A percentile compares a stretch with the other conserved stretches of the same genome.
These are phyloP conservation scores for Napeogenes sylphis DNA, from an alignment of 2,888 invertebrate species.

Conservation along the genomic window DNA sequence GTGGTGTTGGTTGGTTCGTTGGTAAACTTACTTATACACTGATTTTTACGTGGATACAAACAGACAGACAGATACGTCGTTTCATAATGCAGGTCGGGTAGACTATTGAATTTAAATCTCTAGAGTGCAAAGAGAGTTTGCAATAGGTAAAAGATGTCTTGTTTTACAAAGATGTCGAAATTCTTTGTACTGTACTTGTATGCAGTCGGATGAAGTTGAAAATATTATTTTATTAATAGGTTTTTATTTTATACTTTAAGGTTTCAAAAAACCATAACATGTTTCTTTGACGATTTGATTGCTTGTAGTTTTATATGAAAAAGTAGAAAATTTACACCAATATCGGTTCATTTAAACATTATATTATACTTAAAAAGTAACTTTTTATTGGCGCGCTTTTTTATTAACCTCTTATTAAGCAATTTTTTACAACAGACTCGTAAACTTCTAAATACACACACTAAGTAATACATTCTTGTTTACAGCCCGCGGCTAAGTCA, in stretches of 20 bases:
- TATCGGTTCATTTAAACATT: neutral
- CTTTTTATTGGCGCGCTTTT: slow-evolving; percentile 2
- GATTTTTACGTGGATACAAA: slow-evolving; percentile 7
- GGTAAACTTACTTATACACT: neutral
- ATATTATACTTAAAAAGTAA: neutral
- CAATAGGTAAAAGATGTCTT: neutral
- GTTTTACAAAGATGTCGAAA: no score
- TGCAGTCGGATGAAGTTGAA: no score
- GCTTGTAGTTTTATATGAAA: neutral
- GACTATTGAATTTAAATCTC: slow-evolving; percentile 7
- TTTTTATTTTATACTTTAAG: no score
- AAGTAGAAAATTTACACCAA: neutral
- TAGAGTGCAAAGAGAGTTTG: neutral
- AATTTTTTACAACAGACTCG: neutral
- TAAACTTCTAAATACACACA: slow-evolving; percentile 6
- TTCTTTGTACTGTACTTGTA: no score
- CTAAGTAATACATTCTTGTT: slow-evolving; percentile 17
- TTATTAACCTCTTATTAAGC: slow-evolving; percentile 7
- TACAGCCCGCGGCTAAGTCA: slow-evolving; percentile 27
- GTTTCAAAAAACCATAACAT: neutral
- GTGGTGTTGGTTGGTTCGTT: slow-evolving; percentile 2
- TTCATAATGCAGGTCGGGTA: neutral
- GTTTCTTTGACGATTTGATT: neutral
- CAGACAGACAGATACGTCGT: neutral
- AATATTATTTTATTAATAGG: no score